These are phyloP conservation scores for Platysternon megacephalum DNA, from an alignment of 2,113 vertebrate genomes.

Conservation along the genomic window DNA sequence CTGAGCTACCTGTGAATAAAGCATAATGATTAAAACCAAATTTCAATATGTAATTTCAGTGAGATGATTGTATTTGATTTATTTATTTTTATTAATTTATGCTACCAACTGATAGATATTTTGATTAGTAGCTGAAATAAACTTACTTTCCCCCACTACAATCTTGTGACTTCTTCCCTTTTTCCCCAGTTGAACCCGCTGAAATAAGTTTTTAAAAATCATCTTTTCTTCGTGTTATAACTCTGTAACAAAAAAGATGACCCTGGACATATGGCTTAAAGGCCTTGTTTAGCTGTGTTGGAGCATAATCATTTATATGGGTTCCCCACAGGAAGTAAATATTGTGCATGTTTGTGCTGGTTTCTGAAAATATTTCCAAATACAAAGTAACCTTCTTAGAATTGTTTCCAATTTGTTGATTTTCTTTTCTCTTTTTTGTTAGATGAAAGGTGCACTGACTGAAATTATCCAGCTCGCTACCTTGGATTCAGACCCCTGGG, in stretches of 20 bases:
- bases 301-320: not conserved
- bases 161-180: not conserved
- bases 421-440: slow-evolving; percentile 70
- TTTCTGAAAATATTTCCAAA: slow-evolving; percentile 16
- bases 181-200: not conserved
- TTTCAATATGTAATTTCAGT: not conserved
- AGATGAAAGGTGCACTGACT: slow-evolving; percentile 97
- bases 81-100: not conserved
- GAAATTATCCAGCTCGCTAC: slow-evolving; percentile 97
- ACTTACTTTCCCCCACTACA: not conserved
- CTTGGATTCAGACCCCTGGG: slow-evolving; percentile 98
- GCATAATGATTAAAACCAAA: not conserved
- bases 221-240: not conserved
- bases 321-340: not conserved
- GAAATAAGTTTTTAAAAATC: not conserved
- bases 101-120: not conserved
- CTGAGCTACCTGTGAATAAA: not conserved
- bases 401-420: slow-evolving; percentile 66
- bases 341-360: slow-evolving; percentile 43
- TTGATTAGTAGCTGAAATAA: not conserved
- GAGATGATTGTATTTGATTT: not conserved
- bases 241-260: not conserved
- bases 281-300: not conserved
- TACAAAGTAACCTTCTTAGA: slow-evolving; percentile 16
- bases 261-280: fast-evolving